phyloP scores from a whole-genome alignment of 2,113 vertebrate genomes.

The Shinisaurus crocodilurus region DNA sequence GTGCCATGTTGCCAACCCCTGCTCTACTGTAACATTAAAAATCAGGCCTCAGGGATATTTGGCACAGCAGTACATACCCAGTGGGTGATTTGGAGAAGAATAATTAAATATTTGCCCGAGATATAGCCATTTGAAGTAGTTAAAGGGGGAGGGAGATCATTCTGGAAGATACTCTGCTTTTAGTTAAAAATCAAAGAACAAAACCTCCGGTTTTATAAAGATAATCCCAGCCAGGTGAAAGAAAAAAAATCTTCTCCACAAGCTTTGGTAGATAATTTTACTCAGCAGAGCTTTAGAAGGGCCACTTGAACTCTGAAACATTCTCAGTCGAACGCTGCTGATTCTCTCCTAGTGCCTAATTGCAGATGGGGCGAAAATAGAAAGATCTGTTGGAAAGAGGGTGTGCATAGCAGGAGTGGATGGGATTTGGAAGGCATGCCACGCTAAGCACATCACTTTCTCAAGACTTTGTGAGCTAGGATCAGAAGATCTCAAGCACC shows the following conservation, averaged over 20 bases:
- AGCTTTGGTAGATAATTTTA: slow-evolving; percentile 5
- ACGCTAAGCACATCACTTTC: background rate
- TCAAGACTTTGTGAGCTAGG: background rate
- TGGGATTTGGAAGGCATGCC: background rate
- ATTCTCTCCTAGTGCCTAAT: slow-evolving; percentile 13
- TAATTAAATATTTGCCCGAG: background rate
- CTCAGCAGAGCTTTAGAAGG: background rate
- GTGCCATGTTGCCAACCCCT: no score
- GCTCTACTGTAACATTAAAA: background rate
- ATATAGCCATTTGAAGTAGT: background rate
- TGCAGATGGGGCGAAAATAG: slow-evolving; percentile 9
- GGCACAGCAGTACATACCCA: background rate
- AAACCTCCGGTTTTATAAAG: background rate
- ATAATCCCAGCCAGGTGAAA: slow-evolving; percentile 13
- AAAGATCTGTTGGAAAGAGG: background rate
- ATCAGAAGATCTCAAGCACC: slow-evolving; percentile 17
- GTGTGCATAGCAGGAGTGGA: background rate
- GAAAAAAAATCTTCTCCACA: background rate
- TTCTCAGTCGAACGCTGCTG: slow-evolving; percentile 1
- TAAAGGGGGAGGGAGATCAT: background rate
- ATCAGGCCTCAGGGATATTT: background rate
- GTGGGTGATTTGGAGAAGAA: background rate
- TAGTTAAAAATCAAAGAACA: background rate
- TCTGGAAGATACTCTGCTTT: background rate
- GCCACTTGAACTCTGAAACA: slow-evolving; percentile 14